These are phyloP conservation scores for Oligia fasciuncula DNA, from an alignment of 2,888 invertebrate species.

Conservation along the genomic window DNA sequence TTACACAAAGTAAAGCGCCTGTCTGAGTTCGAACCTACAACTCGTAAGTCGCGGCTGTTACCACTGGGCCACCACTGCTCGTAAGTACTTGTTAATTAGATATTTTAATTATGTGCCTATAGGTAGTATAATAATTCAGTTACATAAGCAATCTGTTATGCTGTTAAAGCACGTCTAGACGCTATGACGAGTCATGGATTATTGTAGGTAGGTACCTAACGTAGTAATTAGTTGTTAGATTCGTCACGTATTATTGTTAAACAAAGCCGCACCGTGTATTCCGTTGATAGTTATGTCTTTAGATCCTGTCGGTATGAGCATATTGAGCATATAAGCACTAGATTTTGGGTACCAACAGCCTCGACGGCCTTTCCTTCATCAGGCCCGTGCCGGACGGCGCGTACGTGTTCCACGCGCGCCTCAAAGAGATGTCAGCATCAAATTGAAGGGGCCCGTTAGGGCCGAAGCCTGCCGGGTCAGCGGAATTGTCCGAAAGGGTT, in stretches of 20 bases:
- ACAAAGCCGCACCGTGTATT: slow-evolving; percentile 6
- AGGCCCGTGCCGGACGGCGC: too few species aligned
- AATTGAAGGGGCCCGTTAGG: too few species aligned
- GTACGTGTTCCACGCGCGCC: too few species aligned
- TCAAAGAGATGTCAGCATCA: too few species aligned
- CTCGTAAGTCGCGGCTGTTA: too few species aligned
- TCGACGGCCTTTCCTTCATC: too few species aligned
- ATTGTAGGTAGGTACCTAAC: background rate
- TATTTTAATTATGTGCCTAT: background rate
- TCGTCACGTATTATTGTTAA: slow-evolving; percentile 39
- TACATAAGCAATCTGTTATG: slow-evolving; percentile 23
- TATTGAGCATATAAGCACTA: background rate
- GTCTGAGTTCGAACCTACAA: too few species aligned
- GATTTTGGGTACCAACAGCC: too few species aligned
- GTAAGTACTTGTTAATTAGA: background rate
- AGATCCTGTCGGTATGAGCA: background rate
- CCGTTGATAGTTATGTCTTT: background rate
- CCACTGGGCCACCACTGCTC: too few species aligned
- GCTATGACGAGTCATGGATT: slow-evolving; percentile 1
- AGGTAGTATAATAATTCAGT: slow-evolving; percentile 1
- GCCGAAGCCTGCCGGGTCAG: too few species aligned
- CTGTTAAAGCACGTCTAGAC: slow-evolving; percentile 41
- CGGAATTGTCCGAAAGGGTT: too few species aligned
- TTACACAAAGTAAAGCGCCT: too few species aligned
- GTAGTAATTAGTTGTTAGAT: slow-evolving; percentile 14